These are phyloP conservation scores for Hypocryptadius cinnamomeus DNA, from an alignment of 2,113 vertebrate species.

Conservation along the genomic window DNA sequence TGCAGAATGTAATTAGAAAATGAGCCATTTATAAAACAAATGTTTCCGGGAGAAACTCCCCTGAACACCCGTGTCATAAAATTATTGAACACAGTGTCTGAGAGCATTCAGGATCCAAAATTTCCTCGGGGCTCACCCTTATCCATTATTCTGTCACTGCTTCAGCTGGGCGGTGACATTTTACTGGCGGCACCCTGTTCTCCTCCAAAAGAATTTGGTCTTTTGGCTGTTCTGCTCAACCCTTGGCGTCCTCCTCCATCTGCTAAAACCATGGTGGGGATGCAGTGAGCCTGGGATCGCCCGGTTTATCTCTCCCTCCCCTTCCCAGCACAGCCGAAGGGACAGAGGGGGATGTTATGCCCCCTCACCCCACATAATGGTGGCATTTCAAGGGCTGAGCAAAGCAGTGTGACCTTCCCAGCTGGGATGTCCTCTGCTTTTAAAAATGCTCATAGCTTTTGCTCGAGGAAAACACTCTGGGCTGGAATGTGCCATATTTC, in stretches of 20 bases:
- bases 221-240: neutral
- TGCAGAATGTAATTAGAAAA: constrained; percentile 53
- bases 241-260: neutral
- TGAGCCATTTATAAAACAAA: constrained; percentile 50
- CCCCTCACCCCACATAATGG: fast-evolving
- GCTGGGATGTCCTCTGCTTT: neutral
- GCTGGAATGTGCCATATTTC: neutral
- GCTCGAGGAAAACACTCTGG: neutral
- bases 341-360: neutral
- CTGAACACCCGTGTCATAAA: constrained; percentile 42
- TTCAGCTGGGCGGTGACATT: constrained; percentile 11
- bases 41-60: constrained; percentile 49
- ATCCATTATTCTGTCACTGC: constrained; percentile 29
- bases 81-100: neutral
- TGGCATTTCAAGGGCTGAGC: neutral
- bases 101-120: neutral
- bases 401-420: neutral
- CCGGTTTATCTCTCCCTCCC: neutral
- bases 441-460: neutral
- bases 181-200: constrained; percentile 3
- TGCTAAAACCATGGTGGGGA: neutral
- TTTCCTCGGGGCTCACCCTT: constrained; percentile 18
- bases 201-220: neutral
- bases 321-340: neutral
- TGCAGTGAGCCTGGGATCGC: neutral